These are phyloP conservation scores for Scartelaos histophorus DNA, from an alignment of 2,113 vertebrate genomes.

Conservation along the genomic window DNA sequence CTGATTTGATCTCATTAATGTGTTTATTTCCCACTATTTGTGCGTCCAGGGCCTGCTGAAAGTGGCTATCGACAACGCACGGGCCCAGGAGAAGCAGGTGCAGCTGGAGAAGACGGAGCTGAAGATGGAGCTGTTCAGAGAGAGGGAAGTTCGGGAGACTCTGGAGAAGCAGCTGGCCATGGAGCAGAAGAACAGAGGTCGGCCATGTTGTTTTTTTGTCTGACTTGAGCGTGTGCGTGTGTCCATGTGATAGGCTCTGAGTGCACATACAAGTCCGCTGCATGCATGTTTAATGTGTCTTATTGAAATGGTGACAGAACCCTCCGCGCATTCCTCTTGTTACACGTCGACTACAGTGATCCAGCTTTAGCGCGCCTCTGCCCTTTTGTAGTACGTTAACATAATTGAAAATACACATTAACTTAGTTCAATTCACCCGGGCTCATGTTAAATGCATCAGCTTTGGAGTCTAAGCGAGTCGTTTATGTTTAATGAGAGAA, in stretches of 20 bases:
- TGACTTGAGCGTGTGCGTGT: slow-evolving; percentile 22
- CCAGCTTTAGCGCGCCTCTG: slow-evolving; percentile 28
- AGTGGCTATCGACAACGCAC: slow-evolving; percentile 97
- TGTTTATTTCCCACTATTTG: background rate
- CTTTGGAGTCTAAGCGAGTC: slow-evolving; percentile 68
- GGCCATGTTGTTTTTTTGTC: slow-evolving; percentile 33
- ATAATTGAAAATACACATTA: slow-evolving; percentile 74
- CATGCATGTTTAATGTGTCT: slow-evolving; percentile 40
- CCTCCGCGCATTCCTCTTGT: slow-evolving; percentile 18
- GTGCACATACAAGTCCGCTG: slow-evolving; percentile 19
- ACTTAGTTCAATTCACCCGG: slow-evolving; percentile 58
- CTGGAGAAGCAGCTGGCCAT: slow-evolving; percentile 97
- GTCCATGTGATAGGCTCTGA: slow-evolving; percentile 30
- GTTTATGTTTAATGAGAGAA: slow-evolving; percentile 80
- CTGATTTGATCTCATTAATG: background rate
- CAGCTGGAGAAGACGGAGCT: slow-evolving; percentile 99
- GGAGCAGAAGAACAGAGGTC: slow-evolving; percentile 99
- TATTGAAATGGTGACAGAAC: slow-evolving; percentile 31
- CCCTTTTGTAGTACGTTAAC: slow-evolving; percentile 42
- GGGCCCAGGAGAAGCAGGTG: slow-evolving; percentile 98
- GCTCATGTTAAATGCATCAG: slow-evolving; percentile 74
- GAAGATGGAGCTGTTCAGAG: slow-evolving; percentile 99
- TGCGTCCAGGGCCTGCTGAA: slow-evolving; percentile 90
- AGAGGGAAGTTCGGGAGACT: slow-evolving; percentile 95
- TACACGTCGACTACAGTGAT: slow-evolving; percentile 17